Evolutionary conservation across 2,113 vertebrate genomes (phyloP).

Genomic region (Crotalus viridis): DNA sequence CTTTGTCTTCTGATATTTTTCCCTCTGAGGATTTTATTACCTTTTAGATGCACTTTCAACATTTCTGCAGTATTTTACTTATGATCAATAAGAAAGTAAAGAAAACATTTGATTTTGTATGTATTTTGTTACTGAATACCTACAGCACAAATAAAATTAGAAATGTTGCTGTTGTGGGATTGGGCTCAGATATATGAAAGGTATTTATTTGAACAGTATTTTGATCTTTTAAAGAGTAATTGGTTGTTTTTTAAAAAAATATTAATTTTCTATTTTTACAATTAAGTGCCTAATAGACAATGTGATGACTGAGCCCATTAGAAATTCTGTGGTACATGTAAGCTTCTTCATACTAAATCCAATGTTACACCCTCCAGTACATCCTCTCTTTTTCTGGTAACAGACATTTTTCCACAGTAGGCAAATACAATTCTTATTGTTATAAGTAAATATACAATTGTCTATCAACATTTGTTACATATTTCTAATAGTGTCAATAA

Average conservation of each 20-base stretch:
- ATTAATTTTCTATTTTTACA: no score
- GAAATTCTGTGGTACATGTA: no score
- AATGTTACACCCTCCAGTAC: no score
- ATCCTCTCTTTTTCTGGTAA: no score
- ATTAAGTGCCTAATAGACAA: no score
- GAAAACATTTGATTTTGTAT: background rate
- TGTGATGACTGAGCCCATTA: no score
- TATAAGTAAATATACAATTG: no score
- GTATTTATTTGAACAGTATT: background rate
- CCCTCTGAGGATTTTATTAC: rapidly evolving
- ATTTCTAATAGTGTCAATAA: no score
- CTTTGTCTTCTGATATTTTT: background rate
- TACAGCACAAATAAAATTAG: background rate
- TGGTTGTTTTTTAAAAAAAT: background rate
- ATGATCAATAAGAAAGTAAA: background rate
- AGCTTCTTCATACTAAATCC: no score
- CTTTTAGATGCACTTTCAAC: background rate
- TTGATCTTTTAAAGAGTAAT: background rate
- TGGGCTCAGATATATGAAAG: background rate
- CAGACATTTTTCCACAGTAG: no score
- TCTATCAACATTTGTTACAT: no score
- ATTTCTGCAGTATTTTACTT: background rate
- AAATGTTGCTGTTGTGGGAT: background rate
- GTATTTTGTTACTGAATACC: background rate
- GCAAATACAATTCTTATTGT: no score